A percentile compares a stretch with the other conserved stretches of the same genome.
Evolutionary conservation across 2,888 invertebrate species (phyloP).

Genomic region (Drosophila meridionalis): DNA sequence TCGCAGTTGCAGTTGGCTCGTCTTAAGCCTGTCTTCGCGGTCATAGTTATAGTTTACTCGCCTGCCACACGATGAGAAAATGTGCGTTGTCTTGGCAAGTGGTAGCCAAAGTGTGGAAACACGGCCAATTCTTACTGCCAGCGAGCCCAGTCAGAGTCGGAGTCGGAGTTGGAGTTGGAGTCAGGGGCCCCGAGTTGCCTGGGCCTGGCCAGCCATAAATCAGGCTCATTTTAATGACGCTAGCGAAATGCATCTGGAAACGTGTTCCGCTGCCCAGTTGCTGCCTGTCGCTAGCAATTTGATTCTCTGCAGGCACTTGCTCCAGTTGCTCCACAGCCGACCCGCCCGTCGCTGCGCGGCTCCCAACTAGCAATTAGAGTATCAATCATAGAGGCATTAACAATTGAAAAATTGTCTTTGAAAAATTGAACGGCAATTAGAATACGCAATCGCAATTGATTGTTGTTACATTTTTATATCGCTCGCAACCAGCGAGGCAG

Average conservation of each 20-base stretch:
- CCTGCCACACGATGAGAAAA: conserved; percentile 75
- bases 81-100: conserved; percentile 68
- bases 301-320: conserved; percentile 56
- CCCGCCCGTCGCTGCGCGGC: conserved; percentile 25
- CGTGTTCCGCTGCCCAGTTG: conserved; percentile 63
- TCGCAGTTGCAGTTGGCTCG: conserved; percentile 16
- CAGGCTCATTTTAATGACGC: conserved; percentile 81
- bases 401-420: conserved; percentile 80
- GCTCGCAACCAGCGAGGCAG: conserved; percentile 19
- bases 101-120: conserved; percentile 80
- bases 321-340: conserved; percentile 20
- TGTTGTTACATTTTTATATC: conserved; percentile 25
- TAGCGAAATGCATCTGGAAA: conserved; percentile 74
- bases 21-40: conserved; percentile 49
- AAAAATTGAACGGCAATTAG: conserved; percentile 75
- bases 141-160: neutral
- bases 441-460: conserved; percentile 54
- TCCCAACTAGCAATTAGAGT: conserved; percentile 66
- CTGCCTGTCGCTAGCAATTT: conserved; percentile 50
- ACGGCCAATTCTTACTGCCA: conserved; percentile 57
- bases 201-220: conserved; percentile 66
- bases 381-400: conserved; percentile 76
- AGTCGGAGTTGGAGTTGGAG: no score
- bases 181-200: conserved; percentile 28
- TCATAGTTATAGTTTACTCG: conserved; percentile 74